Evolutionary conservation across 2,113 vertebrate genomes (phyloP).

Genomic region (Lepus timidus): DNA sequence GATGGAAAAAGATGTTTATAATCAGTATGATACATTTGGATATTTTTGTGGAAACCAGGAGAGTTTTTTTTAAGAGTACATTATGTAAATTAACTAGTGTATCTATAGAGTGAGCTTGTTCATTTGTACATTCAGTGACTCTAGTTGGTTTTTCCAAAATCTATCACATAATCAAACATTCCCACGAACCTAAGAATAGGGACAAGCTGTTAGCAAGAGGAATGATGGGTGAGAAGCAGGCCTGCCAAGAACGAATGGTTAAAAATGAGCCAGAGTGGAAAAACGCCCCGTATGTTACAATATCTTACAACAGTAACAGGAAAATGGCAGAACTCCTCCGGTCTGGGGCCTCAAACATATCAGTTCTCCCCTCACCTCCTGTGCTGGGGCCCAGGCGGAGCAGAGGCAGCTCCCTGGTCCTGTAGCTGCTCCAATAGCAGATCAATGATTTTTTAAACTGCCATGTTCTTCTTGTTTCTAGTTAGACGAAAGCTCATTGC

Average conservation of each 20-base stretch:
- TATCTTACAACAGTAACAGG: conserved; percentile 40
- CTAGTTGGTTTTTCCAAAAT: conserved; percentile 67
- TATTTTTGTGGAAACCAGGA: conserved; percentile 45
- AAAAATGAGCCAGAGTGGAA: conserved; percentile 55
- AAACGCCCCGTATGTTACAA: conserved; percentile 15
- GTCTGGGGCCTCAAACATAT: neutral
- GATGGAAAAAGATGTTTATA: conserved; percentile 31
- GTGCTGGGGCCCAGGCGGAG: neutral
- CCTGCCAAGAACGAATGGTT: conserved; percentile 65
- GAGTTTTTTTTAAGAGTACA: neutral
- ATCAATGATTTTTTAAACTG: neutral
- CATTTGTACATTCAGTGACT: conserved; percentile 59
- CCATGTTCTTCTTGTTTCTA: conserved; percentile 36
- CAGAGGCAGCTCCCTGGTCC: neutral
- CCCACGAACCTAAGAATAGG: conserved; percentile 73
- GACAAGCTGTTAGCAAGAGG: conserved; percentile 69
- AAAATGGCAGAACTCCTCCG: conserved; percentile 51
- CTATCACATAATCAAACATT: conserved; percentile 56
- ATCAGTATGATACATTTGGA: neutral
- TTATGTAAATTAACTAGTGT: conserved; percentile 41
- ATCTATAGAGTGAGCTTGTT: conserved; percentile 50
- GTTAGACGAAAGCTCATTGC: neutral
- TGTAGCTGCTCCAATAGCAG: conserved; percentile 25
- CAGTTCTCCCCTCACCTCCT: neutral
- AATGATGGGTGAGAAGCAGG: conserved; percentile 59